Evolutionary conservation across 2,113 vertebrate genomes (phyloP).

Genomic region (Centrocercus urophasianus): DNA sequence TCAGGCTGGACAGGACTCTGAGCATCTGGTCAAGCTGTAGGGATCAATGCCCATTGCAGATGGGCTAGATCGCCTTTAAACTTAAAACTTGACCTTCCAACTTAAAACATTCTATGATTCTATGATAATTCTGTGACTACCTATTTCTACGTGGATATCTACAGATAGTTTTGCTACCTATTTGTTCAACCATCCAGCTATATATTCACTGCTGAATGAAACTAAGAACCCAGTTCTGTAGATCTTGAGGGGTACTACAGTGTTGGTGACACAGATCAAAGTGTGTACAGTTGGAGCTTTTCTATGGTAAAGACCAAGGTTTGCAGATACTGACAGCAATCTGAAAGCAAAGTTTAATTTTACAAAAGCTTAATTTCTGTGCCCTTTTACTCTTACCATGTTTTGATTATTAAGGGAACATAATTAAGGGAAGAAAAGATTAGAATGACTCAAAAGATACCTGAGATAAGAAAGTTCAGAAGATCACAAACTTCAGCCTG

Average conservation of each 20-base stretch:
- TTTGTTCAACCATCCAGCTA: neutral
- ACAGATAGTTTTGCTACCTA: neutral
- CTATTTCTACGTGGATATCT: accelerated
- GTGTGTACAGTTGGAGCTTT: neutral
- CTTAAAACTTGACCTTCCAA: no score
- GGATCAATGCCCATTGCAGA: no score
- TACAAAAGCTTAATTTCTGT: neutral
- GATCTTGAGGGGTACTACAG: neutral
- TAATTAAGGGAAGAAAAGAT: neutral
- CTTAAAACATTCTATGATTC: no score
- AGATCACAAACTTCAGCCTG: neutral
- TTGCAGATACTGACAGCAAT: neutral
- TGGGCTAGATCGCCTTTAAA: no score
- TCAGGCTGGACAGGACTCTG: no score
- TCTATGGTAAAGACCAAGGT: neutral
- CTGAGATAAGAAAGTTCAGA: constrained; percentile 18
- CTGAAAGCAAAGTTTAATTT: neutral
- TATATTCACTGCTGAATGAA: neutral
- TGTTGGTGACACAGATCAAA: accelerated
- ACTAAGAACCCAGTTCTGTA: neutral
- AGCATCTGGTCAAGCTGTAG: no score
- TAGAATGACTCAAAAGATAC: constrained; percentile 1
- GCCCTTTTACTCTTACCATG: neutral
- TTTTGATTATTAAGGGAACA: neutral
- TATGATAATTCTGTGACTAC: neutral